Base-by-base conservation (phyloP, 2,113 vertebrate genomes). In the Dipodomys spectabilis region DNA sequence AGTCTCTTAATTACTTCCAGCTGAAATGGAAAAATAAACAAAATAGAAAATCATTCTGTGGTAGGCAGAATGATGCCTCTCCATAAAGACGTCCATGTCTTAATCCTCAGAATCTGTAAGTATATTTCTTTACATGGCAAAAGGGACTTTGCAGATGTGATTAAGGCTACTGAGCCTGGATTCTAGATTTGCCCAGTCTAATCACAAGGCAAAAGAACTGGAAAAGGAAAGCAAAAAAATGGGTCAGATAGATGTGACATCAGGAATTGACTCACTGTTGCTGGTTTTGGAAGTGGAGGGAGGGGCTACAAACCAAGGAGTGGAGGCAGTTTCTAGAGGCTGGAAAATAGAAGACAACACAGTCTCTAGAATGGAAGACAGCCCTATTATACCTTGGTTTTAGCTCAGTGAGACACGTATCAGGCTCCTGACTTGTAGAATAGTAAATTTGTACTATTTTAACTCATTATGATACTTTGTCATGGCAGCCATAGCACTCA, bases 11-110 rank as follows among this genome's bases (percentile, higher is more conserved):
- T 95, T 88, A 91, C 84, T 94, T 96, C 78, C 81, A 97, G 91
- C 74, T 94, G 86, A 96, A 88, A 89, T 80, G 73, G 83, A 95
- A 96, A 39, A 94, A 94, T 89, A 82, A 93, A 88, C 64, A 94
- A 92, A 92, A 32, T 35, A 95, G 88, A 94, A 91, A 82, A 53
- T 79, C 84, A 64, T 95, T 39, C 75, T 79, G 68, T 79, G 81
- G 60, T 78, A 53, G 87, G 77, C 32, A 79, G 39, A 81, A 64
- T 78, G 81, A 30, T 78, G 3, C 10, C 39, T 13, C 18, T 3
- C 23, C 11, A 32, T 28, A 3, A 44, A 84, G 30, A 23, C 45
- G 19, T 62, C 69, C 28, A 16, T 0, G 0, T 90, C 73, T 83
- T 39, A 81, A 39, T 83, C 64, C 75, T 11, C 11, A 28, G 72